These are phyloP conservation scores for Scolopax bukidnonensis DNA, from an alignment of 2,797 vertebrate species.

Conservation along the genomic window DNA sequence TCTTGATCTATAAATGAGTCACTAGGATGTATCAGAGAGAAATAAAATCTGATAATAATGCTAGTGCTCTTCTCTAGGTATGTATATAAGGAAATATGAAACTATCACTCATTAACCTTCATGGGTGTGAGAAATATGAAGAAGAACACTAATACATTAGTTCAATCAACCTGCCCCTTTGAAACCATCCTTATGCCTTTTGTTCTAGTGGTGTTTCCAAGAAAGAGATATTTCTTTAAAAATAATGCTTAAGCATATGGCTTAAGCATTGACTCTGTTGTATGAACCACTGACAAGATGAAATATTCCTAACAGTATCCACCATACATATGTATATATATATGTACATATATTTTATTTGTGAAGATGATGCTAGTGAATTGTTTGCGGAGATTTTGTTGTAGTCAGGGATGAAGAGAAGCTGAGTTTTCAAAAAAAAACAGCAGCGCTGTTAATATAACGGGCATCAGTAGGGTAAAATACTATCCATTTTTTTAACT, in stretches of 20 bases:
- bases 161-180: not conserved
- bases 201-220: not conserved
- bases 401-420: not conserved
- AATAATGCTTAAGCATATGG: not conserved
- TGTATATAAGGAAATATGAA: not conserved
- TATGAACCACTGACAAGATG: not conserved
- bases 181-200: not conserved
- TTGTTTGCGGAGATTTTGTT: not conserved
- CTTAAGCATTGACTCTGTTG: not conserved
- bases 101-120: not conserved
- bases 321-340: not conserved
- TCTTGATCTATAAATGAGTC: not conserved
- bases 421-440: not conserved
- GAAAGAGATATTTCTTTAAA: not conserved
- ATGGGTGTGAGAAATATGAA: not conserved
- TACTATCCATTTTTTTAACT: not conserved
- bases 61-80: not conserved
- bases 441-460: not conserved
- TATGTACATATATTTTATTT: not conserved
- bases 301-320: not conserved
- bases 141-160: not conserved
- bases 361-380: not conserved
- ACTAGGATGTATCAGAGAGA: not conserved
- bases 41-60: not conserved
- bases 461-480: not conserved